A percentile compares a stretch with the other conserved stretches of the same genome.
Evolutionary conservation across 2,888 invertebrate species (phyloP).

Genomic region (Drosophila pegasa): DNA sequence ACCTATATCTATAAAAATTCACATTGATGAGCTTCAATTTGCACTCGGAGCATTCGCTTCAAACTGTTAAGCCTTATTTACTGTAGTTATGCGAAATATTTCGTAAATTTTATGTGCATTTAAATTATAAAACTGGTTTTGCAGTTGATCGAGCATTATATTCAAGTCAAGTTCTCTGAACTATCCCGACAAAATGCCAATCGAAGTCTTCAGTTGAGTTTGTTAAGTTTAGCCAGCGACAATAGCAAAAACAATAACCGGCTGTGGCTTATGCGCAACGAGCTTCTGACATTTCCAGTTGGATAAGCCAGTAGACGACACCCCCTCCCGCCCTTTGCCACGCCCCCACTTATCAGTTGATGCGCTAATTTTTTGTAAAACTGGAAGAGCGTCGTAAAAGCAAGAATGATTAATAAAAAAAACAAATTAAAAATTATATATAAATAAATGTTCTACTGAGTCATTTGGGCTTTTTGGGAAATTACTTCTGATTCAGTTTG

Average conservation of each 20-base stretch:
- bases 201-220: constrained; percentile 31
- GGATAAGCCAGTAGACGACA: not conserved
- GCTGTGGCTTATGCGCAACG: constrained; percentile 34
- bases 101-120: constrained; percentile 3
- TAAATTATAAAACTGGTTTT: constrained; percentile 34
- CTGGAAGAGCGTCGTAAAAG: constrained; percentile 26
- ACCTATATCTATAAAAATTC: not conserved
- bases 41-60: not conserved
- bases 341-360: constrained; percentile 11
- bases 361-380: constrained; percentile 54
- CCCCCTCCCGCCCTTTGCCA: not conserved
- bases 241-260: constrained; percentile 52
- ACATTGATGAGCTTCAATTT: not conserved
- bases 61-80: not conserved
- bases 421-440: not conserved
- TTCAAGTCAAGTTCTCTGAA: constrained; percentile 19
- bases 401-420: constrained; percentile 20
- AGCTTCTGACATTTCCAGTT: constrained; percentile 64
- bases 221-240: constrained; percentile 11
- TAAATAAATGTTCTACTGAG: constrained; percentile 41
- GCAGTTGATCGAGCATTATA: constrained; percentile 18
- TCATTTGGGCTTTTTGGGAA: constrained; percentile 33
- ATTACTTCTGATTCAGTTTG: constrained; percentile 20
- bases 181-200: constrained; percentile 19
- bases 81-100: not conserved